Evolutionary conservation across 1,140 invertebrate genomes (phyloP).

Genomic region (Manduca sexta): DNA sequence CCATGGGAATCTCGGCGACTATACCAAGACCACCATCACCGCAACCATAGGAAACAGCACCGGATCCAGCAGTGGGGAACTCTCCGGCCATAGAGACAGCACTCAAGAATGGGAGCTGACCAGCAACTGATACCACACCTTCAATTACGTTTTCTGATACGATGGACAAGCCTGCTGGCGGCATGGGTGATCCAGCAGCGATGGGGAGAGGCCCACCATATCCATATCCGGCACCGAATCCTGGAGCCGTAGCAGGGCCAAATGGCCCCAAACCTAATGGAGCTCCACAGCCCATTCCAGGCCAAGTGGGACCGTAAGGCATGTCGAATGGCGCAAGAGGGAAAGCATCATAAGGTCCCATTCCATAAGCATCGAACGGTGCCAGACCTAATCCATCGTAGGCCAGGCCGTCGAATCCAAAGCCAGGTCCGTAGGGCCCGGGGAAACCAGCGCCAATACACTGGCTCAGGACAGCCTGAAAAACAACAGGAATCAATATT

Average conservation of each 20-base stretch:
- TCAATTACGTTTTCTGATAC: conserved; percentile 7
- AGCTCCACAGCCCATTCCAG: neutral
- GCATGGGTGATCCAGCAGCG: conserved; percentile 22
- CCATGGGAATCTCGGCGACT: conserved; percentile 5
- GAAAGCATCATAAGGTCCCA: neutral
- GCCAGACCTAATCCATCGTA: neutral
- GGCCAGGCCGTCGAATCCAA: neutral
- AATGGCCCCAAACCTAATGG: neutral
- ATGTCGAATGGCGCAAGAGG: neutral
- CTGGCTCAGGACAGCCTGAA: neutral
- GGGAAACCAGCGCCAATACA: neutral
- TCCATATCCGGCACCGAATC: neutral
- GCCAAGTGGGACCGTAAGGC: neutral
- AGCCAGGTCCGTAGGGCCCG: neutral
- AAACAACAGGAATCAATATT: too few relatives aligned
- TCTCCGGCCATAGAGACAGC: conserved; percentile 34
- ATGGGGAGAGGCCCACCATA: conserved; percentile 25
- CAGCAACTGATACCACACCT: conserved; percentile 10
- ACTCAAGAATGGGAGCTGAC: conserved; percentile 36
- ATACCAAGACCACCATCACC: conserved; percentile 31
- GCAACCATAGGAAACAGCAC: conserved; percentile 26
- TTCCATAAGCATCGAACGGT: neutral
- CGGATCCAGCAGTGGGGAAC: conserved; percentile 23
- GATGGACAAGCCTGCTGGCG: conserved; percentile 26
- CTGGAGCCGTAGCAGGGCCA: neutral